Evolutionary conservation across 1,140 invertebrate genomes (phyloP).

Genomic region (Hyles euphorbiae): DNA sequence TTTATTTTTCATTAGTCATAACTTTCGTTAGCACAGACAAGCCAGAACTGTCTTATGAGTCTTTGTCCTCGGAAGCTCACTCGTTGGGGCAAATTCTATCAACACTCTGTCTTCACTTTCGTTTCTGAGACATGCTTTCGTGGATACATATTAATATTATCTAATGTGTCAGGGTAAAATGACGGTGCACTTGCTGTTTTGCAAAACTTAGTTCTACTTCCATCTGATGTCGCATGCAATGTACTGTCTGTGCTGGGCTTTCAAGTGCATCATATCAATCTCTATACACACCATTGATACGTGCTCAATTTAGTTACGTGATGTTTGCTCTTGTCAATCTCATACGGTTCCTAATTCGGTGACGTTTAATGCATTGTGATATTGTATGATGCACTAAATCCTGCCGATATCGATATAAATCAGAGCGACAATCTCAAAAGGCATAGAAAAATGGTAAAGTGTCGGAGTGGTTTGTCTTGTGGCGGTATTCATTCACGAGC

Average conservation of each 20-base stretch:
- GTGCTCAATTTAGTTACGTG: conserved; percentile 1
- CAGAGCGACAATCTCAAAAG: conserved; percentile 62
- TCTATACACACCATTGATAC: conserved; percentile 14
- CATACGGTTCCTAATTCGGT: conserved; percentile 26
- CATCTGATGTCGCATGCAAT: conserved; percentile 59
- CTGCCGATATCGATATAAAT: conserved; percentile 50
- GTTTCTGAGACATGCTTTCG: conserved; percentile 74
- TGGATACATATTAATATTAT: conserved; percentile 56
- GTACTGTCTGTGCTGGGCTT: conserved; percentile 57
- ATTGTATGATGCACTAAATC: conserved; percentile 72
- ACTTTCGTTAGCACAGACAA: conserved; percentile 65
- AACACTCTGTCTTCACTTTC: conserved; percentile 54
- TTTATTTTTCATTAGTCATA: conserved; percentile 32
- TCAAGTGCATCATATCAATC: conserved; percentile 70
- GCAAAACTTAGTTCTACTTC: conserved; percentile 61
- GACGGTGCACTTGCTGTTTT: conserved; percentile 64
- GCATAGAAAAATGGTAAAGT: conserved; percentile 61
- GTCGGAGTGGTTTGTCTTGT: conserved; percentile 62
- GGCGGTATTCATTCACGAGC: conserved; percentile 60
- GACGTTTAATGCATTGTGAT: conserved; percentile 33
- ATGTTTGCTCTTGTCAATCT: conserved; percentile 1
- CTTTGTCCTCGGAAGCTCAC: conserved; percentile 60
- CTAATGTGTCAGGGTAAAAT: conserved; percentile 61
- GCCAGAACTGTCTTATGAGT: conserved; percentile 64
- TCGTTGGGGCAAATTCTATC: conserved; percentile 38